A percentile compares a stretch with the other conserved stretches of the same genome.
These are phyloP conservation scores for Hydrochoerus hydrochaeris DNA, from an alignment of 2,113 vertebrate species.

Conservation along the genomic window DNA sequence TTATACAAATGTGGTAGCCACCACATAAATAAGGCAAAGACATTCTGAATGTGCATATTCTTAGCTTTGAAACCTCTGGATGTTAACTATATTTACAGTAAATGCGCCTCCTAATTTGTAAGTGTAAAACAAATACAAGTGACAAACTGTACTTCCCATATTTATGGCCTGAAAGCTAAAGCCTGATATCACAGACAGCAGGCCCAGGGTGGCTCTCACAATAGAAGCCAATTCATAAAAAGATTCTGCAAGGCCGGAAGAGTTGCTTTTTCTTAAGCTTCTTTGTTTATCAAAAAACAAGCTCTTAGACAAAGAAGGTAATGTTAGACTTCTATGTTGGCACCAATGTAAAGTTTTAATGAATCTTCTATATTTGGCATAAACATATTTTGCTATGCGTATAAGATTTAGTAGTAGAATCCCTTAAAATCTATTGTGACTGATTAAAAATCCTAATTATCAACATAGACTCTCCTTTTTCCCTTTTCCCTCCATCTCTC, in stretches of 20 bases:
- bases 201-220: not conserved
- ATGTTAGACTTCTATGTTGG: slow-evolving; percentile 52
- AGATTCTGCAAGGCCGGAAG: slow-evolving; percentile 66
- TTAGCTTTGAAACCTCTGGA: slow-evolving; percentile 84
- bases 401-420: slow-evolving; percentile 70
- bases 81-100: slow-evolving; percentile 80
- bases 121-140: slow-evolving; percentile 77
- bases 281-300: slow-evolving; percentile 71
- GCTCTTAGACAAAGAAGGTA: slow-evolving; percentile 64
- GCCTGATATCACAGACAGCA: slow-evolving; percentile 22
- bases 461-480: not conserved
- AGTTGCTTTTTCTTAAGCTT: slow-evolving; percentile 61
- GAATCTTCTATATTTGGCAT: slow-evolving; percentile 53
- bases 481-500: not conserved
- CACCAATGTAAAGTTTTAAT: slow-evolving; percentile 46
- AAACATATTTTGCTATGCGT: slow-evolving; percentile 69
- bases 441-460: slow-evolving; percentile 61
- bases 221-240: slow-evolving; percentile 38
- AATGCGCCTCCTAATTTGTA: slow-evolving; percentile 77
- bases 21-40: slow-evolving; percentile 88
- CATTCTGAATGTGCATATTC: slow-evolving; percentile 81
- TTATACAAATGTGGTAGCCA: slow-evolving; percentile 92
- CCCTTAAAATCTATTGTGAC: slow-evolving; percentile 71
- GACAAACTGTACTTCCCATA: slow-evolving; percentile 71
- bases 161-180: slow-evolving; percentile 69